These are phyloP conservation scores for Sebastes aleutianus DNA, from an alignment of 2,797 vertebrate genomes.

Conservation along the genomic window DNA sequence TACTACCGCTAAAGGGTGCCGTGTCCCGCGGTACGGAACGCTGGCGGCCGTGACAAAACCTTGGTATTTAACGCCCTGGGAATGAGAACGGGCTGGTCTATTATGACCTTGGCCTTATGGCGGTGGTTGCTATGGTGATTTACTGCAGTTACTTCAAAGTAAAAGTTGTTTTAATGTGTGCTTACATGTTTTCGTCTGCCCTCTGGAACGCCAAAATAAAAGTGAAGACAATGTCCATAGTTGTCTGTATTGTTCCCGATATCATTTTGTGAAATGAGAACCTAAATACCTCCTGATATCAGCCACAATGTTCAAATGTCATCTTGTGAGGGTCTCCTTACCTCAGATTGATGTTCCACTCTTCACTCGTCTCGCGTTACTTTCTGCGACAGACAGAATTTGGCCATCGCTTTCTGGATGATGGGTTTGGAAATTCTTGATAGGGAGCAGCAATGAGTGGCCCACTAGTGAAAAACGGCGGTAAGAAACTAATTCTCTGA, in stretches of 20 bases:
- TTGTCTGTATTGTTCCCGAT: background rate
- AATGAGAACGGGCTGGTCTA: background rate
- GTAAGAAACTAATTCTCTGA: constrained; percentile 5
- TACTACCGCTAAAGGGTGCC: too few species aligned
- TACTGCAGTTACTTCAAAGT: background rate
- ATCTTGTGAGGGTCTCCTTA: background rate
- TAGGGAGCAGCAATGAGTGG: background rate
- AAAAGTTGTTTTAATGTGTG: background rate
- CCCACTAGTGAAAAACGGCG: background rate
- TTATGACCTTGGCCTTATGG: background rate
- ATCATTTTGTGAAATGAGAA: background rate
- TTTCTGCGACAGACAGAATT: background rate
- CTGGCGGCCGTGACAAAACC: too few species aligned
- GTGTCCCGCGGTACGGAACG: too few species aligned
- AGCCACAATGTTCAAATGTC: background rate
- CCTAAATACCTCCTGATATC: background rate
- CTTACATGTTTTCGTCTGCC: background rate
- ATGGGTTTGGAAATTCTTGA: background rate
- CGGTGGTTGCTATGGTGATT: background rate
- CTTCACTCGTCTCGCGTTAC: background rate
- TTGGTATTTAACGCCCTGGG: too few species aligned
- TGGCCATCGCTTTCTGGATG: background rate
- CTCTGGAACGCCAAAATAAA: background rate
- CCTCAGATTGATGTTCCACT: background rate
- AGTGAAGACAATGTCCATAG: background rate